Evolutionary conservation across 2,113 vertebrate species (phyloP).

Genomic region (Ammodytes marinus): DNA sequence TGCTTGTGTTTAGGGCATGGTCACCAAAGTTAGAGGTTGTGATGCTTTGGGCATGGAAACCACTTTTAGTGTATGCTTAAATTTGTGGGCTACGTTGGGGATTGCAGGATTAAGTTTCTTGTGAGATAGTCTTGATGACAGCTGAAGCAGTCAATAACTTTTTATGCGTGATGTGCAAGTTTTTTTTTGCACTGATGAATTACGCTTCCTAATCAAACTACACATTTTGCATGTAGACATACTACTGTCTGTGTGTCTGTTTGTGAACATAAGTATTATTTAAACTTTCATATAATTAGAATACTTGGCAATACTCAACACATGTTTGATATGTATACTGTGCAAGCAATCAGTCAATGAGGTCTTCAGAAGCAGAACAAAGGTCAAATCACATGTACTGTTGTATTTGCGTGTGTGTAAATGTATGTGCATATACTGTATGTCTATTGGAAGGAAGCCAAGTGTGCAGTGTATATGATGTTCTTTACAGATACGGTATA

Average conservation of each 20-base stretch:
- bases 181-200: not conserved
- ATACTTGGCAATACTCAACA: no score
- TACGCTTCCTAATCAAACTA: not conserved
- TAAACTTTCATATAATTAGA: no score
- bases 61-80: no score
- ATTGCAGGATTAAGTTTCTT: no score
- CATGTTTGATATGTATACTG: no score
- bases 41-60: no score
- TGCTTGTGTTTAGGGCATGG: no score
- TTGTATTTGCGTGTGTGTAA: not conserved
- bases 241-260: not conserved
- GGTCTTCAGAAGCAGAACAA: slow-evolving; percentile 46
- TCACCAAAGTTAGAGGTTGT: no score
- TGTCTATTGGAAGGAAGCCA: slow-evolving; percentile 1
- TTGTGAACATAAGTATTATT: not conserved
- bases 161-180: not conserved
- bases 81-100: no score
- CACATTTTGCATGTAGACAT: not conserved
- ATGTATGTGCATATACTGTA: not conserved
- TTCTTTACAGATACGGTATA: not conserved
- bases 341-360: not conserved
- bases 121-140: no score
- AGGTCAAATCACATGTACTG: slow-evolving; percentile 50
- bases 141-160: no score
- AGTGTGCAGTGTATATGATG: slow-evolving; percentile 6